These are phyloP conservation scores for Camponotus floridanus DNA, from an alignment of 1,140 invertebrate genomes.

Conservation along the genomic window DNA sequence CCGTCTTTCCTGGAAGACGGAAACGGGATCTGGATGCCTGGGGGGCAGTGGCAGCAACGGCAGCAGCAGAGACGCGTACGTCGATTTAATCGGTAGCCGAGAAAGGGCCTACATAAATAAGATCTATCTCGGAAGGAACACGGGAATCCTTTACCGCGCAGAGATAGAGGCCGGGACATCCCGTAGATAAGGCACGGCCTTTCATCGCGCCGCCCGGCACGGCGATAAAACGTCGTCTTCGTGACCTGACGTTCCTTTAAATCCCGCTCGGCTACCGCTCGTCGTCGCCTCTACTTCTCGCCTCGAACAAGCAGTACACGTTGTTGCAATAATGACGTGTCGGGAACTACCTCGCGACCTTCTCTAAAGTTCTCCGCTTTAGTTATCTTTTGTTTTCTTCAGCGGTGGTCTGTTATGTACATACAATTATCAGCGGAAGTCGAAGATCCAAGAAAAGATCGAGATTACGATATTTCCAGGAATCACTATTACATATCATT, in stretches of 20 bases:
- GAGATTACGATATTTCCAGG: neutral
- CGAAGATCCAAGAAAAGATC: neutral
- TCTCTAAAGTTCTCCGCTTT: neutral
- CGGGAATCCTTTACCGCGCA: slow-evolving; percentile 85
- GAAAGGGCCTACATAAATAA: slow-evolving; percentile 84
- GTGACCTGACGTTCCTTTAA: slow-evolving; percentile 66
- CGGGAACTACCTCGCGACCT: slow-evolving; percentile 25
- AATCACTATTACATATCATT: neutral
- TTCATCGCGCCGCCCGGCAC: slow-evolving; percentile 81
- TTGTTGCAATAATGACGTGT: slow-evolving; percentile 45
- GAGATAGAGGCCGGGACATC: slow-evolving; percentile 82
- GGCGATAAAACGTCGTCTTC: slow-evolving; percentile 70
- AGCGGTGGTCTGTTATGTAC: slow-evolving; percentile 1
- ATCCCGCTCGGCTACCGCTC: slow-evolving; percentile 64
- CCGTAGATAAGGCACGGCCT: slow-evolving; percentile 81
- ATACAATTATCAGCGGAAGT: neutral
- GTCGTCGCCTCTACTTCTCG: slow-evolving; percentile 69
- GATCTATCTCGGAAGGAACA: slow-evolving; percentile 83
- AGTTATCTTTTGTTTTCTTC: neutral
- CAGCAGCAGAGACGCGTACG: slow-evolving; percentile 52
- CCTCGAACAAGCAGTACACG: slow-evolving; percentile 52
- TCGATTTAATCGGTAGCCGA: slow-evolving; percentile 84
- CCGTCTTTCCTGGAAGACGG: slow-evolving; percentile 74
- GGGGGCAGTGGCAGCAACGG: slow-evolving; percentile 13
- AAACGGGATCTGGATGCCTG: slow-evolving; percentile 68